phyloP scores from a whole-genome alignment of 2,888 invertebrate species.

The Zelleria hepariella region DNA sequence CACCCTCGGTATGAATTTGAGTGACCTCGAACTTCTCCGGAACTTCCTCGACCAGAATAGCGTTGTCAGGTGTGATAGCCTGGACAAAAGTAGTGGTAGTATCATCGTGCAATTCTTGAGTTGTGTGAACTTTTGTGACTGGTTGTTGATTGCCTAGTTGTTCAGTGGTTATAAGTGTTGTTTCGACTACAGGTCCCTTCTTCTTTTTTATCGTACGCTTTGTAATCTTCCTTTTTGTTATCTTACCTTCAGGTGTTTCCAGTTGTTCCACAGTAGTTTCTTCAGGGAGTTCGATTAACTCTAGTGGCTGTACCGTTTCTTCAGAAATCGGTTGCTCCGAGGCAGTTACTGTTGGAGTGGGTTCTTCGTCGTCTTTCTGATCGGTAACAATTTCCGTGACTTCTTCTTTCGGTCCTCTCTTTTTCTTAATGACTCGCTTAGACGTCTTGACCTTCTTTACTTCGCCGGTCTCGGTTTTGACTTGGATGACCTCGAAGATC shows the following conservation, averaged over 20 bases:
- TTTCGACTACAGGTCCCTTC: slow-evolving; percentile 29
- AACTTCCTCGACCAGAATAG: slow-evolving; percentile 8
- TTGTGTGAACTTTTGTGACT: slow-evolving; percentile 15
- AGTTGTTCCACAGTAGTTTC: slow-evolving; percentile 23
- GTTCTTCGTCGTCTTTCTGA: slow-evolving; percentile 41
- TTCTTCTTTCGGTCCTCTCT: slow-evolving; percentile 18
- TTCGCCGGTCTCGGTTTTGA: slow-evolving; percentile 18
- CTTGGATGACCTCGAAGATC: slow-evolving; percentile 19
- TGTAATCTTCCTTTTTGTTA: slow-evolving; percentile 29
- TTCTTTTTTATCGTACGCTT: slow-evolving; percentile 45
- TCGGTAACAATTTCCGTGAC: slow-evolving; percentile 20
- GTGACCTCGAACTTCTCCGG: slow-evolving; percentile 16
- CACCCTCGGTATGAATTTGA: slow-evolving; percentile 16
- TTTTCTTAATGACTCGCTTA: slow-evolving; percentile 27
- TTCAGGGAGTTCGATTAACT: slow-evolving; percentile 33
- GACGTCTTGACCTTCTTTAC: slow-evolving; percentile 29
- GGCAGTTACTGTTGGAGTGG: slow-evolving; percentile 22
- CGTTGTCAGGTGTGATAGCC: slow-evolving; percentile 19
- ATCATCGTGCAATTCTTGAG: slow-evolving; percentile 11
- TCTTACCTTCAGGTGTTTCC: slow-evolving; percentile 24
- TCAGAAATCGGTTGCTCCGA: slow-evolving; percentile 21
- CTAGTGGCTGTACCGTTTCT: slow-evolving; percentile 24
- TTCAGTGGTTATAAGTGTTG: slow-evolving; percentile 18
- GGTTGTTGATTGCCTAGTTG: slow-evolving; percentile 29
- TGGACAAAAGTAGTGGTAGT: slow-evolving; percentile 8